Base-by-base conservation (phyloP, 30 jellyfish, hydroid and myxozoan species). In the Clytia hemisphaerica region DNA sequence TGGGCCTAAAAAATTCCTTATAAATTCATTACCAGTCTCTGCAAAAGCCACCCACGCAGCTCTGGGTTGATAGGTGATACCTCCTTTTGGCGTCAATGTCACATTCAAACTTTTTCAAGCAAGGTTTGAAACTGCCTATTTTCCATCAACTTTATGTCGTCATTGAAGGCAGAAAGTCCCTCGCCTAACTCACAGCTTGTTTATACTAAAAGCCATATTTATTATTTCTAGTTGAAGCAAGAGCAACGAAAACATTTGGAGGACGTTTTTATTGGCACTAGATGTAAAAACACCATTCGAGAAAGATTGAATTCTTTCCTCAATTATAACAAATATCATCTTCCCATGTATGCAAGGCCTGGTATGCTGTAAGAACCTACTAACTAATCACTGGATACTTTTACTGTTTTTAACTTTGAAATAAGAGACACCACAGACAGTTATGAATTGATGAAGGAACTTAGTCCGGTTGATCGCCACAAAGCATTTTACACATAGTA, bases 261-360 rank as follows among this genome's bases (percentile, higher is more conserved):
- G n/a, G 80, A 67, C 26, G 38, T 71, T 24, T 88, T 71, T 83
- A 61, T 51, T 28, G 82, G 93, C 10, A 75, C 88, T 67, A 72
- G 85, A 10, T 58, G 84, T 2, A 88, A 67, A 47, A 47, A 55
- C 38, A 71, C 71, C 27, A 42, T 88, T 1, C 93, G 80, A 45
- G 78, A 78, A 61, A 67, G 94, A 21, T 75, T 88, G 63, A 45
- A 71, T 50, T 67, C 92, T 64, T 88, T 71, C 58, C 71, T 88
- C 55, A 58, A 77, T 58, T 88, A 88, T 66, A 88, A 88, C 58
- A 46, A 80, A 32, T 88, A 88, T 40, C 97, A 88, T 68, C 72
- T 88, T 67, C 94, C 97, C 22, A 88, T 88, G 97, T 88, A 48
- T 65, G 94, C 97, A 25, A 71, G 58, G 49, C 97, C 97, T 4